Evolutionary conservation across 2,797 vertebrate genomes (phyloP).

Genomic region (Morelia viridis): DNA sequence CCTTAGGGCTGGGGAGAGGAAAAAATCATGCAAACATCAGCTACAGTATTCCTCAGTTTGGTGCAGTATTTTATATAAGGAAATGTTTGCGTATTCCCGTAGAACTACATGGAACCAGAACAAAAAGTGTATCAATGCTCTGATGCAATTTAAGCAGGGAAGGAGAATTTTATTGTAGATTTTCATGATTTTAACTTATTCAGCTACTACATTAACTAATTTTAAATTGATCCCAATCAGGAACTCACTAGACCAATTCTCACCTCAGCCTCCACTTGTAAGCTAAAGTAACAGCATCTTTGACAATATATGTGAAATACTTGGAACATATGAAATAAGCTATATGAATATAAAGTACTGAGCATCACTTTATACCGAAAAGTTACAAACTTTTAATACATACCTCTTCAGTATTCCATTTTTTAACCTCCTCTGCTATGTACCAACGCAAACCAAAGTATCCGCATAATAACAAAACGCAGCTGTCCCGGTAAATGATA

Average conservation of each 20-base stretch:
- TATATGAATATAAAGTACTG: neutral
- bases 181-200: neutral
- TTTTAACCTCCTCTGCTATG: neutral
- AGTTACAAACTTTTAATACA: constrained; percentile 5
- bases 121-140: neutral
- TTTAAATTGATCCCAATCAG: neutral
- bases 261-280: neutral
- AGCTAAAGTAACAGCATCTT: neutral
- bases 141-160: neutral
- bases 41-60: neutral
- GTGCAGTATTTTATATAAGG: neutral
- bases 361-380: neutral
- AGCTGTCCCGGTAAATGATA: constrained; percentile 32
- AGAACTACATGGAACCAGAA: neutral
- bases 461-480: constrained; percentile 44
- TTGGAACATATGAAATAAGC: neutral
- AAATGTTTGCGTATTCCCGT: neutral
- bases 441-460: constrained; percentile 1
- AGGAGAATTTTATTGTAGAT: neutral
- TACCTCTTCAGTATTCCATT: neutral
- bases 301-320: neutral
- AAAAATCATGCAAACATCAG: neutral
- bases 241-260: neutral
- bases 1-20: neutral
- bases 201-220: neutral